These are phyloP conservation scores for Colletes collaris DNA, from an alignment of 2,888 invertebrate species.

Conservation along the genomic window DNA sequence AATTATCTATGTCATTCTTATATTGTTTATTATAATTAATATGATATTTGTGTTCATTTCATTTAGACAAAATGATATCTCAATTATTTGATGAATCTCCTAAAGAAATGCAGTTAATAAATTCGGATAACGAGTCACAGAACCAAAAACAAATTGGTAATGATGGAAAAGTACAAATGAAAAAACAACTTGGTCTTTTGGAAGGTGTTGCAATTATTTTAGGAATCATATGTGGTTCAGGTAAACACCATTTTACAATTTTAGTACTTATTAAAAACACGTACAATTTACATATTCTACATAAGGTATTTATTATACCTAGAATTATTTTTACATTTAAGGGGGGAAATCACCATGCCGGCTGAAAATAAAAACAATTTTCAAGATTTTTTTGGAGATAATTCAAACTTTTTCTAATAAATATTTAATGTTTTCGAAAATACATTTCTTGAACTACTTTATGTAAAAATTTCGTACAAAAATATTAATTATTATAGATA, in stretches of 20 bases:
- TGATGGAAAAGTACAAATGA: slow-evolving; percentile 88
- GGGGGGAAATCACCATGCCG: too few species aligned
- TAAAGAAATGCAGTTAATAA: slow-evolving; percentile 57
- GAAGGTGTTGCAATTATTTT: slow-evolving; percentile 97
- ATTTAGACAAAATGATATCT: slow-evolving; percentile 47
- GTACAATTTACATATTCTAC: not conserved
- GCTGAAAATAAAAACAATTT: too few species aligned
- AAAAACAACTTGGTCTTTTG: slow-evolving; percentile 93
- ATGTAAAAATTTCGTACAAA: too few species aligned
- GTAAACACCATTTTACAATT: slow-evolving; percentile 78
- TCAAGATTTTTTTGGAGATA: too few species aligned
- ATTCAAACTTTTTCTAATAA: too few species aligned
- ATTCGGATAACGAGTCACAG: slow-evolving; percentile 53
- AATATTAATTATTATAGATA: too few species aligned
- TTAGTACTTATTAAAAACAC: not conserved
- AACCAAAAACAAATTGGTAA: not conserved
- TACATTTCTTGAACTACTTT: too few species aligned
- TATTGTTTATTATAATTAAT: not conserved
- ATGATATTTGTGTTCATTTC: slow-evolving; percentile 6
- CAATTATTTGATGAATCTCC: slow-evolving; percentile 49
- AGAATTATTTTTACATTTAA: slow-evolving; percentile 13
- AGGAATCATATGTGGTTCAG: slow-evolving; percentile 97
- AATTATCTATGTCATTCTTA: not conserved
- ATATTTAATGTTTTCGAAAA: too few species aligned
- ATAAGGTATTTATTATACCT: not conserved